Base-by-base conservation (phyloP, 2,113 vertebrate genomes). In the Chionomys nivalis region DNA sequence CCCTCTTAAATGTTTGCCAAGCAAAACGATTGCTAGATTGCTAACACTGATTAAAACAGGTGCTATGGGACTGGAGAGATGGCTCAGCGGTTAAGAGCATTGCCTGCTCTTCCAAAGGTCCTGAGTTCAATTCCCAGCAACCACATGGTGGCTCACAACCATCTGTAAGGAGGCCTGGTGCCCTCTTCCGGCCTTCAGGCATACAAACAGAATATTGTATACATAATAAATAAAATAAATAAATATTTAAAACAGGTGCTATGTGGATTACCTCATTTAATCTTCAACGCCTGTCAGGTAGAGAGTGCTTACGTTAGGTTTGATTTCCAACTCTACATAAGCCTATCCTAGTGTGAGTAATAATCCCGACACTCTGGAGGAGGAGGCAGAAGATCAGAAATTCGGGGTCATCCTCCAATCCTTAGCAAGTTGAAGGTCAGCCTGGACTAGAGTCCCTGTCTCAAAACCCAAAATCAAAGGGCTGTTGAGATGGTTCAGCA, bases 1-100 rank as follows among this genome's bases (percentile, higher is more conserved):
- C 87, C 75, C 58, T 68, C 79, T 91, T 61, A 82, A 83, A 52
- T 82, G 42, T 68, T 83, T 79, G 79, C 85, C 85, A 89, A 52
- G 76, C 42, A 79, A 58, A 42, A 52, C 26, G 36, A 93, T 19
- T 52, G 77, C 58, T 90, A 86, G 36, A 93, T 19, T 52, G 77
- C 58, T 90, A 86, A 70, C 61, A 47, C 72, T 75, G 75, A 82
- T 70, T 79, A 77, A 92, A 90, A 65, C 68, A 83, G 10, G 39
- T 82, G 72, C 63, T 52, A 44, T 28, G n/a, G n/a, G n/a, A n/a
- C n/a, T n/a, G n/a, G n/a, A n/a, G n/a, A n/a, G n/a, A n/a, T n/a
- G n/a, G n/a, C n/a, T n/a, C n/a, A n/a, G n/a, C n/a, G n/a, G n/a
- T n/a, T n/a, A n/a, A n/a, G n/a, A n/a, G n/a, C n/a, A n/a, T n/a